Evolutionary conservation across 23 tunicate species (phyloP).

Genomic region (Trididemnum nubilum): DNA sequence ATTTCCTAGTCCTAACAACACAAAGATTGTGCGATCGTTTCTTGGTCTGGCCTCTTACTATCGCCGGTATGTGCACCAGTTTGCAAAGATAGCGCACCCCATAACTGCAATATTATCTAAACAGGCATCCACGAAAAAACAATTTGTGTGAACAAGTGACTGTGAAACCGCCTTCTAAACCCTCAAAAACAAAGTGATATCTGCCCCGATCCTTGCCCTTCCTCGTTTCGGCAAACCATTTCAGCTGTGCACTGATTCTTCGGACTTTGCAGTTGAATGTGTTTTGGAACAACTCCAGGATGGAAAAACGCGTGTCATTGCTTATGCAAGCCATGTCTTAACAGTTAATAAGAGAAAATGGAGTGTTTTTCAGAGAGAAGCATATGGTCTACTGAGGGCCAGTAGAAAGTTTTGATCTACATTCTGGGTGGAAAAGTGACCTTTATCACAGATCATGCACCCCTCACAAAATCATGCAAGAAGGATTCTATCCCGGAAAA

Average conservation of each 20-base stretch:
- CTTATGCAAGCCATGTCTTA: constrained; percentile 27
- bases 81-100: constrained; percentile 21
- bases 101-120: constrained; percentile 5
- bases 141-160: constrained; percentile 17
- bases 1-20: constrained; percentile 30
- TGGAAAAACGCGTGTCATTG: constrained; percentile 22
- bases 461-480: background rate
- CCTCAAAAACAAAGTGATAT: background rate
- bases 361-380: constrained; percentile 4
- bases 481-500: constrained; percentile 2
- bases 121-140: background rate
- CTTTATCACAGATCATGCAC: constrained; percentile 37
- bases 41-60: constrained; percentile 48
- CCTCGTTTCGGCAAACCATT: constrained; percentile 25
- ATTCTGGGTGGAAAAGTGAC: constrained; percentile 21
- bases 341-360: background rate
- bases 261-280: constrained; percentile 33
- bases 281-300: constrained; percentile 22
- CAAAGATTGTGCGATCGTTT: constrained; percentile 33
- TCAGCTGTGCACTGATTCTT: constrained; percentile 31
- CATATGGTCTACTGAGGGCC: constrained; percentile 2
- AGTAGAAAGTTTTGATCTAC: constrained; percentile 16
- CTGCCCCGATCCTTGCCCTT: constrained; percentile 30
- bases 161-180: constrained; percentile 27
- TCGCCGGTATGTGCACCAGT: constrained; percentile 17